Evolutionary conservation across 64 coral and sea anemone species (phyloP), one percentile per base, ranked within the genome.

Genomic region (Exaiptasia diaphana): DNA sequence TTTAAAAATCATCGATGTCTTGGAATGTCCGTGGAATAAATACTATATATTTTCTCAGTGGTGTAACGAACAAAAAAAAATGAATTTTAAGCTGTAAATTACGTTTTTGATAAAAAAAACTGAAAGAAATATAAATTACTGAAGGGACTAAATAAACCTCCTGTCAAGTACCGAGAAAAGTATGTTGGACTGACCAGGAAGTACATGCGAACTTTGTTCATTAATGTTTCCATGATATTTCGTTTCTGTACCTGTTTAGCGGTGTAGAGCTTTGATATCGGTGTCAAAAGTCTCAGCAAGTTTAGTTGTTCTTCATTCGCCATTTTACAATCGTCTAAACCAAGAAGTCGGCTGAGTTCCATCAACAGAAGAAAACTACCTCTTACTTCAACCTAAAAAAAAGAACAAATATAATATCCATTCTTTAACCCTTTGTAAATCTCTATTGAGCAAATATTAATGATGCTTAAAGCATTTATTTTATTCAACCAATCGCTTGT

Each of bases 231-330:
- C 38, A 38, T 10, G 20, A 33, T 24, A 4, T 15, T 10, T 55
- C 28, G 26, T 0, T 0, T 9, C 4, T 26, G 5, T 81, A 99
- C 94, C 85, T 99, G 84, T 84, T 99, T 99, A 4, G 94, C 94
- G 17, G 94, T 92, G 80, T 99, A 92, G 15, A 99, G 75, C 54
- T 99, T 99, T 17, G 79, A 75, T 31, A 92, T 85, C 10, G 94
- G 88, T 20, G 93, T 97, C 41, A 97, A 42, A 28, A 97, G 63
- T 74, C 93, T 86, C 26, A 92, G 38, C 4, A 97, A 56, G 3
- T 78, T 74, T 27, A 73, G 38, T 26, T 97, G 83, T 30, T 50
- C 60, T 17, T 97, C 83, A 34, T 77, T 77, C 1, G 93, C 88
- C 72, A 68, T 58, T 23, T 78, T 76, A 49, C 83, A 87, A n/a